Evolutionary conservation across 2,888 invertebrate species (phyloP), one percentile per base, ranked within the genome.

Genomic region (Dynastes grantii): DNA sequence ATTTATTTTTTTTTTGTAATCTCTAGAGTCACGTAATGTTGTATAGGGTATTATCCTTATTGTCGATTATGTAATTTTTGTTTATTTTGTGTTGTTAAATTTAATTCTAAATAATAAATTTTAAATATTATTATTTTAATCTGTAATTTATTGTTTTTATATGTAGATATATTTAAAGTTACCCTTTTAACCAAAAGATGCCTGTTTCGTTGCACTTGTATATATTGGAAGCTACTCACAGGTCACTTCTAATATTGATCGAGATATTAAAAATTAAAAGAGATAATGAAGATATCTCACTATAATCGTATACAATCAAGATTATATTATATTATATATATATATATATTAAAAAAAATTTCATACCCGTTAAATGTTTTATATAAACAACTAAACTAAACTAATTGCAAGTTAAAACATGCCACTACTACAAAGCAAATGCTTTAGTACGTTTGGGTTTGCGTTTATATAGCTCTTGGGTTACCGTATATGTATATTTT

Each of bases 361-460:
- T 82, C 80, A 79, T 82, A 82, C 83, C 81, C 79, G 65, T 67
- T 51, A 53, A 27, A 32, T 32, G 32, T 37, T 53, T 67, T 37
- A 32, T 81, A 76, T 83, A 84, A 83, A 55, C 53, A 81, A 81
- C 80, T 79, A 81, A 80, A 79, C 78, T 78, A 81, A 81, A 45
- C 45, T 45, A 45, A 45, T 45, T 45, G 45, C 8, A 55, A 71
- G 71, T 71, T 71, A 71, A 58, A 82, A 83, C 83, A 82, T 83
- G 83, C 83, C 81, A 83, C 82, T 83, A 83, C 83, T 82, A 83
- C 83, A 81, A 55, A 83, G 83, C 81, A 84, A 84, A 84, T 83
- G 83, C 82, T 80, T 80, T 82, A 78, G 80, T 81, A 81, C 80
- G 81, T 82, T 29, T 81, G 80, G 80, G 78, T 81, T 79, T 79